Percentiles rank a stretch among this genome's conserved stretches.
Conservation (phyloP, 2,113 vertebrate genomes). For the Vulpes ferrilata region DNA sequence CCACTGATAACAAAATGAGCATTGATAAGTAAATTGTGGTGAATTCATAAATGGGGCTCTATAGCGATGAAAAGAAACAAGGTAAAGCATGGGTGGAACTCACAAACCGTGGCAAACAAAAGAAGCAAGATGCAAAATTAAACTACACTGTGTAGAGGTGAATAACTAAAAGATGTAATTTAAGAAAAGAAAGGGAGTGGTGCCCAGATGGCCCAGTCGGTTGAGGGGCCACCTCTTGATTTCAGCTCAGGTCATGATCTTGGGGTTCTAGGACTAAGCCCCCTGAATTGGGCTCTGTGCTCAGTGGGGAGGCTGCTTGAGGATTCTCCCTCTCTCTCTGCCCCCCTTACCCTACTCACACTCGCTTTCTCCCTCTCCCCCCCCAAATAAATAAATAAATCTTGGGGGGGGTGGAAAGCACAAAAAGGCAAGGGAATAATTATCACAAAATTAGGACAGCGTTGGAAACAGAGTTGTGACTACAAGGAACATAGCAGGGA, state of each 20-base stretch:
- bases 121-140: background rate
- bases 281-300: background rate
- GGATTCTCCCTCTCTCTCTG: too few relatives aligned
- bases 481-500: background rate
- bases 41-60: slow-evolving; percentile 17
- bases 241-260: background rate
- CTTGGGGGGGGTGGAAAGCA: too few relatives aligned
- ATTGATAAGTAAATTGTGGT: background rate
- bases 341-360: too few relatives aligned
- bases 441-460: slow-evolving; percentile 12
- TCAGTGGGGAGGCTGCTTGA: background rate
- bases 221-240: background rate
- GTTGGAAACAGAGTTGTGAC: background rate
- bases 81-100: background rate
- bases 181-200: slow-evolving; percentile 5
- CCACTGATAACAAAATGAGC: slow-evolving; percentile 40
- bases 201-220: background rate
- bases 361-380: too few relatives aligned
- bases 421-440: background rate
- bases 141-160: background rate
- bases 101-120: background rate
- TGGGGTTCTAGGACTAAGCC: background rate
- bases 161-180: background rate
- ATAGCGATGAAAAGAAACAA: background rate
- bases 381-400: too few relatives aligned